Evolutionary conservation across 2,113 vertebrate species (phyloP), one percentile per base, ranked within the genome.

Genomic region (Miniopterus natalensis): DNA sequence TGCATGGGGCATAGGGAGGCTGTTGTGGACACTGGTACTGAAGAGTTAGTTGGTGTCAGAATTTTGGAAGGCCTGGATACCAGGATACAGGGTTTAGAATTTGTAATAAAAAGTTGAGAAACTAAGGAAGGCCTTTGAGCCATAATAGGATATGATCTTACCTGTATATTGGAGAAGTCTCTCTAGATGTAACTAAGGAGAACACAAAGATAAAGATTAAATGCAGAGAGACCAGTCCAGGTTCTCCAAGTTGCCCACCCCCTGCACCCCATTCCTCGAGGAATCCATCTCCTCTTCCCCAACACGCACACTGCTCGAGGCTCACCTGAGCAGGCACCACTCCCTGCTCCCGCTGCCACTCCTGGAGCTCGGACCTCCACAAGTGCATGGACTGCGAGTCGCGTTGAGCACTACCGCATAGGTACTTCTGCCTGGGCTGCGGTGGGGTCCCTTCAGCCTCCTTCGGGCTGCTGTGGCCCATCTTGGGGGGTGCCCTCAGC

Each of bases 381-480:
- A 98, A 98, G 84, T 98, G 98, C 88, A 98, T 98, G 97, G 97
- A 98, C 75, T 98, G 98, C 40, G 94, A 84, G 29, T 94, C 98
- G 1, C 98, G 98, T 90, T 83, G 87, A 1, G 80, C 89, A 13
- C 70, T 95, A 85, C 97, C 97, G 6, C 96, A 97, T 80, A 98
- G 97, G 78, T 97, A 98, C 96, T 98, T 98, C 97, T 98, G 98
- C 86, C 92, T 88, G 79, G 96, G 94, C 78, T 98, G 98, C 98
- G 93, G 97, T 18, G 74, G 94, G 1, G 89, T 88, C 27, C 96
- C 97, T 49, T 98, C 97, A 4, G 66, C 95, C 51, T 73, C 77
- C 36, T 96, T 97, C 36, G 29, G 36, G 10, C 59, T 97, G 42
- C 90, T 97, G 29, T 98, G 98, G 98, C 96, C 98, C 71, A 83